Base-by-base conservation (phyloP, 2,888 invertebrate genomes). In the Piscicola geometra region DNA sequence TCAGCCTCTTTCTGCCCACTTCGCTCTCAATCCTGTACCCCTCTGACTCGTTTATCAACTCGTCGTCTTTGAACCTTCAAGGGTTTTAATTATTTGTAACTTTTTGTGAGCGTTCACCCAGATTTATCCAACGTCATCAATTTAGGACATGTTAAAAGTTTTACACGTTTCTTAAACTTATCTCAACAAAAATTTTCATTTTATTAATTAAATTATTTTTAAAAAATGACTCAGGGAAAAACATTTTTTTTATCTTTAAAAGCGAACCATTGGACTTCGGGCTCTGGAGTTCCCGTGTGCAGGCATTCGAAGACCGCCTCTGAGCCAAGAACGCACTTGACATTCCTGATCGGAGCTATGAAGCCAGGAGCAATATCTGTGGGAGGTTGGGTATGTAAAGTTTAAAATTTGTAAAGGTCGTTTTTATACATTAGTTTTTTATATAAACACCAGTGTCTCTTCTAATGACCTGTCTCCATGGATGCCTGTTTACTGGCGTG, bases 281-380 rank as follows among this genome's bases (percentile, higher is more conserved):
- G 71, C 52, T 71, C 71, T 50, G 71, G 71, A 0, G 32, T 30
- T 1, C 71, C 71, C 9, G 71, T 71, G 71, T 71, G 33, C 28
- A 52, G 32, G 21, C 71, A 71, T 50, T 71, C 71, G 41, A 71
- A 71, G 28, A 21, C 41, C 32, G 47, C 71, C 25, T 71, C 71
- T 15, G 52, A 52, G 1, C 71, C 71, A 18, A 52, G 25, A 28
- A 33, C 32, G 15, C 28, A 33, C 18, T 52, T 50, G 9, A 41
- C n/a, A 21, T 47, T 71, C 33, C 71, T 50, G 30, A 71, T 71
- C 3, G 71, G 52, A 5, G 47, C 50, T 15, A 50, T 71, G 71
- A 71, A 71, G 12, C 71, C 71, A n/a, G 71, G 71, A 25, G 71
- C 71, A 0, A 71, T 32, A n/a, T 25, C 71, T 71, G 71, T 25